A percentile compares a stretch with the other conserved stretches of the same genome.
Conservation (phyloP, 2,113 vertebrate species). For the Myocastor coypus region DNA sequence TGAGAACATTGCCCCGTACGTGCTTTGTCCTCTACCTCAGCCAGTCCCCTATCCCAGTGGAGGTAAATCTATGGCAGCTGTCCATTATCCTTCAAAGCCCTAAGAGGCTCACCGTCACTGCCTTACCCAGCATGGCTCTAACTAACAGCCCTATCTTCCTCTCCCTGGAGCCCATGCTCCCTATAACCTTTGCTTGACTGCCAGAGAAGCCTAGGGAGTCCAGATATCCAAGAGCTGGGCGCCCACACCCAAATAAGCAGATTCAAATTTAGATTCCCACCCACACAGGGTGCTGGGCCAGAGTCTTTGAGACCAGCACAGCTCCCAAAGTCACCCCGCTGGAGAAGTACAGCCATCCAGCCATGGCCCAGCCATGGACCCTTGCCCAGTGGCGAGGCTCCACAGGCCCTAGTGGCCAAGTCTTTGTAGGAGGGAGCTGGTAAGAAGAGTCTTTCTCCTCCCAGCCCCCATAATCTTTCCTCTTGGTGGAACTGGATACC, state of each 20-base stretch:
- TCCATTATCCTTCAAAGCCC: background rate
- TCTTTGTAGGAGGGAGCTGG: background rate
- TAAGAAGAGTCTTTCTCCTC: background rate
- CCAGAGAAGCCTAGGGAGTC: background rate
- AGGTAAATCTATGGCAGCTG: background rate
- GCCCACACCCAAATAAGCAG: background rate
- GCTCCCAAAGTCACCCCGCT: background rate
- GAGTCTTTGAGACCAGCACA: background rate
- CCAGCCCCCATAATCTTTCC: background rate
- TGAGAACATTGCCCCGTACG: background rate
- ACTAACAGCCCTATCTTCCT: background rate
- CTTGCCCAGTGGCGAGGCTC: no score
- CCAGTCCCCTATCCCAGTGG: background rate
- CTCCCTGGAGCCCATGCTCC: background rate
- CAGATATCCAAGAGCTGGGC: background rate
- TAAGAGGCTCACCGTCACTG: background rate
- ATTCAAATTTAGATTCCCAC: background rate
- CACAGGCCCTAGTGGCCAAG: background rate
- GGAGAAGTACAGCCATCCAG: background rate
- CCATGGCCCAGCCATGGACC: background rate
- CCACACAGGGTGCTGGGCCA: background rate
- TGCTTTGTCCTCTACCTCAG: background rate
- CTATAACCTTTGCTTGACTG: background rate
- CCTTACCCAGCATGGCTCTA: background rate
- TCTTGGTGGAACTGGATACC: background rate